A percentile compares a stretch with the other conserved stretches of the same genome.
phyloP scores from a whole-genome alignment of 2,888 invertebrate genomes.

The Parnassius smintheus region DNA sequence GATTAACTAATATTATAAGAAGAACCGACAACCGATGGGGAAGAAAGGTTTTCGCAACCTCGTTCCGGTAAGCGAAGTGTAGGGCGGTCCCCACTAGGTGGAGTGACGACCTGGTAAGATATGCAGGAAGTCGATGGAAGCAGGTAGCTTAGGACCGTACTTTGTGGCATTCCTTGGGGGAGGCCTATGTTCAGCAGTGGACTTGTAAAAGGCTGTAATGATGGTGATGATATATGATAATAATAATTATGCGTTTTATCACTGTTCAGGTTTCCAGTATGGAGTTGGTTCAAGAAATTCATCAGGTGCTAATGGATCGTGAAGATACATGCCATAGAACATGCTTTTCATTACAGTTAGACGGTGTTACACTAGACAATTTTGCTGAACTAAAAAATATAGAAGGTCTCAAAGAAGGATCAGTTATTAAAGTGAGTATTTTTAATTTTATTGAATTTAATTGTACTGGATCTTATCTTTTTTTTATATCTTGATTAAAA shows the following conservation, averaged over 20 bases:
- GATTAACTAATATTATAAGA: no score
- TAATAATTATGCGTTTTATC: not conserved
- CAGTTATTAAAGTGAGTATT: slow-evolving; percentile 88
- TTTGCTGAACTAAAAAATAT: slow-evolving; percentile 98
- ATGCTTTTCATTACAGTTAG: slow-evolving; percentile 97
- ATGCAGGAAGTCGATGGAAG: no score
- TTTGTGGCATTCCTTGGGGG: no score
- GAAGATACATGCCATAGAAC: slow-evolving; percentile 99
- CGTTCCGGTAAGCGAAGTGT: no score
- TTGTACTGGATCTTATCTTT: not conserved
- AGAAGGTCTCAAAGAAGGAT: slow-evolving; percentile 96
- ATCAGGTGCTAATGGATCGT: slow-evolving; percentile 98
- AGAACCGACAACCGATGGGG: no score
- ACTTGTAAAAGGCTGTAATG: no score
- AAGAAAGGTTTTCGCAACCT: no score
- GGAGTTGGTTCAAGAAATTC: slow-evolving; percentile 98
- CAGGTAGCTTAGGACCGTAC: no score
- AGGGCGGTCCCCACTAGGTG: no score
- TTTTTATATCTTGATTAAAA: not conserved
- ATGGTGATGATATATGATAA: no score
- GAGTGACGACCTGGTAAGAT: no score
- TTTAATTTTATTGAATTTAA: not conserved
- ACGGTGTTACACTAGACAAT: slow-evolving; percentile 96
- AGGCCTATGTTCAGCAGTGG: no score
- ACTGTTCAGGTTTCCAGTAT: slow-evolving; percentile 91